Percentiles rank a stretch among this genome's conserved stretches.
These are phyloP conservation scores for Heliconius ethilla DNA, from an alignment of 2,888 invertebrate species.

Conservation along the genomic window DNA sequence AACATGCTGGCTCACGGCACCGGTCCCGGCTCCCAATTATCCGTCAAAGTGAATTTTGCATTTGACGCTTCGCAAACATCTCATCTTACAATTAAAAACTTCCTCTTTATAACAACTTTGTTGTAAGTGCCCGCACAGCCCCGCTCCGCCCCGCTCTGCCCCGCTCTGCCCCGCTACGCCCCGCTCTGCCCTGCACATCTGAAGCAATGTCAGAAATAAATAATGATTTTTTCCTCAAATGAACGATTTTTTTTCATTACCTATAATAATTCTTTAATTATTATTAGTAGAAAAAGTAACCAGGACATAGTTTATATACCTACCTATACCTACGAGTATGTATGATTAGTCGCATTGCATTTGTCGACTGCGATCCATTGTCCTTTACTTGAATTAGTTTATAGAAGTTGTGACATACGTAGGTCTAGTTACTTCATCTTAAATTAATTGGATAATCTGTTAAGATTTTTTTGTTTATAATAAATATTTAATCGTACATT, in stretches of 20 bases:
- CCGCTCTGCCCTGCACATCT: background rate
- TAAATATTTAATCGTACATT: background rate
- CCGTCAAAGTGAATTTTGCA: constrained; percentile 33
- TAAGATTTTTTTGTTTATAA: too few species aligned
- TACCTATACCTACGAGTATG: background rate
- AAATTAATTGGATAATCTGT: too few species aligned
- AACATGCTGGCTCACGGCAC: constrained; percentile 8
- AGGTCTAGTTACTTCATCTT: too few species aligned
- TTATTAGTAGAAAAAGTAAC: background rate
- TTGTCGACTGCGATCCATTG: too few species aligned
- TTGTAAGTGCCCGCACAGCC: background rate
- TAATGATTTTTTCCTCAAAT: background rate
- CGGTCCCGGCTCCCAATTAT: constrained; percentile 27
- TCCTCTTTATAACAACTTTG: constrained; percentile 29
- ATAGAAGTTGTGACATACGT: too few species aligned
- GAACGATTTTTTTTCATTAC: background rate
- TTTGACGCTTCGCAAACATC: constrained; percentile 35
- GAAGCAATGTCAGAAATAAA: background rate
- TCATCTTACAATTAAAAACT: constrained; percentile 35
- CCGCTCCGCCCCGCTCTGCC: background rate
- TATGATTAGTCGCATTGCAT: too few species aligned
- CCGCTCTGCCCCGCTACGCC: background rate
- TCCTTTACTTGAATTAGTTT: too few species aligned
- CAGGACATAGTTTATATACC: background rate
- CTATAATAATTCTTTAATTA: background rate